Evolutionary conservation across 2,888 invertebrate genomes (phyloP).

Genomic region (Aleiodes alternator): DNA sequence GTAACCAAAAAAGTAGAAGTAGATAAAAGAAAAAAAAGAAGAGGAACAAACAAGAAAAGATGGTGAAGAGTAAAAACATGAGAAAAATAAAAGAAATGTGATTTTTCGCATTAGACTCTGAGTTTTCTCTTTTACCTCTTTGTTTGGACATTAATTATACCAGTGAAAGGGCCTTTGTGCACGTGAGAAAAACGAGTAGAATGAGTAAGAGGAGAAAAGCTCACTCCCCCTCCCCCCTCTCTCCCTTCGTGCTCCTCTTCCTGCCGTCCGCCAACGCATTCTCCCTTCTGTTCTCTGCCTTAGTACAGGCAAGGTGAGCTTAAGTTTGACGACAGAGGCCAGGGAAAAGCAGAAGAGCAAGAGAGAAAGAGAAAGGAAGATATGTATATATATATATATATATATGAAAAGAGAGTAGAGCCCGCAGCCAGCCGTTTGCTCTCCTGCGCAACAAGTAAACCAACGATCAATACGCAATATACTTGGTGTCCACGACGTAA

Average conservation of each 20-base stretch:
- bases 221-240: background rate
- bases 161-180: conserved; percentile 47
- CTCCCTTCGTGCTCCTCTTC: no score
- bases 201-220: conserved; percentile 12
- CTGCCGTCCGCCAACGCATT: background rate
- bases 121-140: conserved; percentile 16
- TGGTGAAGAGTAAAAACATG: conserved; percentile 12
- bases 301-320: conserved; percentile 43
- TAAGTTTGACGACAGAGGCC: conserved; percentile 43
- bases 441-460: conserved; percentile 72
- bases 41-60: background rate
- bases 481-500: conserved; percentile 61
- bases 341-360: conserved; percentile 33
- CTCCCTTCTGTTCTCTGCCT: conserved; percentile 2
- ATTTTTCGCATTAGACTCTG: conserved; percentile 36
- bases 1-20: background rate
- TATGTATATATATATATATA: conserved; percentile 67
- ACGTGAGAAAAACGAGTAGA: conserved; percentile 34
- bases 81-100: conserved; percentile 26
- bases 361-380: conserved; percentile 30
- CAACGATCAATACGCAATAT: conserved; percentile 71
- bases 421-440: conserved; percentile 56
- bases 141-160: conserved; percentile 46
- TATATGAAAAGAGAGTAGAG: conserved; percentile 41
- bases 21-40: background rate